Conservation (phyloP, 1,140 invertebrate genomes). For the Calephelis nemesis region DNA sequence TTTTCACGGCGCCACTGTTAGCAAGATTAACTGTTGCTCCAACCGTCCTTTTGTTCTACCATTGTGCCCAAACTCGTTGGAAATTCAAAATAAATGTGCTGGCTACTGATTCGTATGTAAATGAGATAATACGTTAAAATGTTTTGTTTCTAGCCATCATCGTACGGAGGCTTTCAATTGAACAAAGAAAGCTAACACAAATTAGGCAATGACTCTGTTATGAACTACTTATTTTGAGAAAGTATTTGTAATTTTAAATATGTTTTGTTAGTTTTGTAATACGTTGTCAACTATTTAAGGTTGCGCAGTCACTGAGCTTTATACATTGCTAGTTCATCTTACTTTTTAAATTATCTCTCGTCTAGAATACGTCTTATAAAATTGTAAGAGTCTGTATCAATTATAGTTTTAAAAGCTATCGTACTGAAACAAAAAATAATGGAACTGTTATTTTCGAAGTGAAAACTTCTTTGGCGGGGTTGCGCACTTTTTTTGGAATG, state of each 20-base stretch:
- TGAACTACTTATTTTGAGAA: conserved; percentile 24
- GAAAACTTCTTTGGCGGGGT: too few relatives aligned
- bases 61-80: conserved; percentile 58
- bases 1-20: conserved; percentile 66
- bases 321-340: too few relatives aligned
- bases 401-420: too few relatives aligned
- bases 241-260: conserved; percentile 16
- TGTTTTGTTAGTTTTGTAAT: conserved; percentile 5
- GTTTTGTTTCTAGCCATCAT: conserved; percentile 63
- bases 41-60: conserved; percentile 59
- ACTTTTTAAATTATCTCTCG: too few relatives aligned
- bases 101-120: conserved; percentile 75
- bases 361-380: too few relatives aligned
- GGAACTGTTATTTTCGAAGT: too few relatives aligned
- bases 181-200: conserved; percentile 4
- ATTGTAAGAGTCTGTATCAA: too few relatives aligned
- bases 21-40: conserved; percentile 67
- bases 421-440: too few relatives aligned
- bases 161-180: conserved; percentile 3
- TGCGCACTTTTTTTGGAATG: too few relatives aligned
- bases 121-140: conserved; percentile 60
- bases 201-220: conserved; percentile 36
- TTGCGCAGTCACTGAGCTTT: neutral
- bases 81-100: conserved; percentile 68
- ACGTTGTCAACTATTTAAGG: neutral